Base-by-base conservation (phyloP, 1,140 invertebrate species). In the Orius insidiosus region DNA sequence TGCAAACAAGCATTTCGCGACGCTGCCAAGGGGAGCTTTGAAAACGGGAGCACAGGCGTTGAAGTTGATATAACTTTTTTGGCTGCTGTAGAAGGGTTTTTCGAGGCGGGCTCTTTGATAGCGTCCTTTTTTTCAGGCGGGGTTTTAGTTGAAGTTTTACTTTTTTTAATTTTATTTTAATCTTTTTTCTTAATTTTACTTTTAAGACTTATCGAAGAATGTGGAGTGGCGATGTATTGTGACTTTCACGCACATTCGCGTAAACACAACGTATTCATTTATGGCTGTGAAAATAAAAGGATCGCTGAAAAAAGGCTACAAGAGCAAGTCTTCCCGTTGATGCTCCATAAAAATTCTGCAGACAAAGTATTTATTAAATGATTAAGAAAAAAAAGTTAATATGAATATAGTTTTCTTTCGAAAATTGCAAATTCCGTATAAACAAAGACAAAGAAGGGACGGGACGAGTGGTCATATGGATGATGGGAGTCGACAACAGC, bases 241-340 rank as follows among this genome's bases (percentile, higher is more conserved):
- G 93, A 97, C 69, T 73, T 94, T 53, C 92, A 97, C 63, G 89
- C 88, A 33, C 92, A 96, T 67, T 95, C 89, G 4, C 68, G 89
- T 46, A 83, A 82, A 60, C 85, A 92, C 62, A 96, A 96, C 63
- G 78, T 95, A 55, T 97, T 97, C 60, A 79, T 94, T 53, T 96
- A 94, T 63, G 92, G 93, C 52, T 96, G 90, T 68, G 87, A 94
- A 67, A 89, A 81, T 63, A 73, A 81, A 56, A 69, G 78, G 54
- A 50, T 55, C 6, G 70, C 75, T 33, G 78, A 82, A n/a, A 78
- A 75, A 56, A 74, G 70, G 59, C 66, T 92, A 13, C 74, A 81
- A 31, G 87, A 93, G 62, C 82, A 90, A 66, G 78, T 93, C 19
- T 93, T 92, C 64, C 88, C 88, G 2, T 61, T 88, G 35, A 92